Evolutionary conservation across 2,888 invertebrate genomes (phyloP).

Genomic region (Amphiduros pacificus): DNA sequence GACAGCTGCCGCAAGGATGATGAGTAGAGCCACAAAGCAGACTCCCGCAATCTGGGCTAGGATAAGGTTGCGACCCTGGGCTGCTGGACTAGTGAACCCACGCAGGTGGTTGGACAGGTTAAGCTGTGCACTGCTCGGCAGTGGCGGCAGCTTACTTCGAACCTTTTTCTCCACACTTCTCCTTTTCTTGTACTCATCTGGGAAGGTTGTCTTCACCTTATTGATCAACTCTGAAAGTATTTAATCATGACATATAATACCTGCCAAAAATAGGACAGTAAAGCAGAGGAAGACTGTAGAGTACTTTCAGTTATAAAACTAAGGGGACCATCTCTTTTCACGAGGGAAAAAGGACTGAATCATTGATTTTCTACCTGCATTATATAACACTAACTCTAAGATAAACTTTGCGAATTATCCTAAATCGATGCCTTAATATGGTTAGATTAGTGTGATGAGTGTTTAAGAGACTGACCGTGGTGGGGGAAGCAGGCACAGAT

Average conservation of each 20-base stretch:
- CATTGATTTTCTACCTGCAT: neutral
- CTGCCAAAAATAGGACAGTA: too few species aligned
- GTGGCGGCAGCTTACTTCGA: neutral
- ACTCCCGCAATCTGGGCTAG: conserved; percentile 14
- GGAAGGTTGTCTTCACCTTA: conserved; percentile 8
- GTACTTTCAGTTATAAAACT: too few species aligned
- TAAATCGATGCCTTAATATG: too few species aligned
- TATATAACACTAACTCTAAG: too few species aligned
- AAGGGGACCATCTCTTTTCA: neutral
- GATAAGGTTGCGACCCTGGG: conserved; percentile 5
- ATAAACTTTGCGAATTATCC: too few species aligned
- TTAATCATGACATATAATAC: too few species aligned
- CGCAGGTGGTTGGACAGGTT: neutral
- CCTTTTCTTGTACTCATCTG: conserved; percentile 12
- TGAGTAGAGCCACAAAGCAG: conserved; percentile 13
- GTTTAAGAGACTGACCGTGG: too few species aligned
- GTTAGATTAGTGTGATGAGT: too few species aligned
- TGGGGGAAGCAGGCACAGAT: conserved; percentile 9
- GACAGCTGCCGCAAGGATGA: conserved; percentile 8
- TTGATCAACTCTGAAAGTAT: conserved; percentile 15
- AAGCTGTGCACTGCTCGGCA: conserved; percentile 4
- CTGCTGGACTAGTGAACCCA: conserved; percentile 1
- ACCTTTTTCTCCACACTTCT: conserved; percentile 7
- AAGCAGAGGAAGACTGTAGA: too few species aligned
- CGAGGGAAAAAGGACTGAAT: neutral